phyloP scores from a whole-genome alignment of 2,113 vertebrate genomes.

The Phalacrocorax pelagicus region DNA sequence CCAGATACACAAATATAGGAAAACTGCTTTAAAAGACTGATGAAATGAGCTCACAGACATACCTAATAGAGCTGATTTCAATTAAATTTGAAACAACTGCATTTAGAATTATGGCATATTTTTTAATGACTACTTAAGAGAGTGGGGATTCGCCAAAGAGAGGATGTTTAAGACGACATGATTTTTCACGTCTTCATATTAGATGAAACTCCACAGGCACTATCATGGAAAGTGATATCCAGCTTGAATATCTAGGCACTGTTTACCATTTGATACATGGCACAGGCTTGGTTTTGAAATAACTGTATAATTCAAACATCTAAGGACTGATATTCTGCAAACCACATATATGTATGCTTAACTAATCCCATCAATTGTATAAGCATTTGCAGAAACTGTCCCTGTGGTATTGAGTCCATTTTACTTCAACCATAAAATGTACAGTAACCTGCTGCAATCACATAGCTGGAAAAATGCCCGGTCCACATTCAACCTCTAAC shows the following conservation, averaged over 20 bases:
- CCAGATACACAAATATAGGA: neutral
- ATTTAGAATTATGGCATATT: neutral
- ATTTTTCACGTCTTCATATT: neutral
- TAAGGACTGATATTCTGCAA: neutral
- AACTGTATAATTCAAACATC: neutral
- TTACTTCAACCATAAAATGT: neutral
- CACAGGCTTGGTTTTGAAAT: neutral
- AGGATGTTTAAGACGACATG: neutral
- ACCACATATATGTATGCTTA: rapidly evolving
- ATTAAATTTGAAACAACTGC: neutral
- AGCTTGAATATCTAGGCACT: neutral
- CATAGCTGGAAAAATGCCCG: neutral
- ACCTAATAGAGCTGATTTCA: neutral
- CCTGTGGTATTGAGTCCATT: neutral
- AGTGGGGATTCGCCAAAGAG: neutral
- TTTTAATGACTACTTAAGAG: neutral
- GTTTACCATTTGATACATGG: neutral
- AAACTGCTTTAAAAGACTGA: neutral
- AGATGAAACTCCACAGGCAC: neutral
- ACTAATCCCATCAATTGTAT: neutral
- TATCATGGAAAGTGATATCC: neutral
- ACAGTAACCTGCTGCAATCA: neutral
- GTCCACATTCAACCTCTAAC: neutral
- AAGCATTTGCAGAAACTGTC: neutral
- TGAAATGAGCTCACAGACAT: neutral